phyloP scores from a whole-genome alignment of 2,797 vertebrate species.

The Neomorphus geoffroyi region DNA sequence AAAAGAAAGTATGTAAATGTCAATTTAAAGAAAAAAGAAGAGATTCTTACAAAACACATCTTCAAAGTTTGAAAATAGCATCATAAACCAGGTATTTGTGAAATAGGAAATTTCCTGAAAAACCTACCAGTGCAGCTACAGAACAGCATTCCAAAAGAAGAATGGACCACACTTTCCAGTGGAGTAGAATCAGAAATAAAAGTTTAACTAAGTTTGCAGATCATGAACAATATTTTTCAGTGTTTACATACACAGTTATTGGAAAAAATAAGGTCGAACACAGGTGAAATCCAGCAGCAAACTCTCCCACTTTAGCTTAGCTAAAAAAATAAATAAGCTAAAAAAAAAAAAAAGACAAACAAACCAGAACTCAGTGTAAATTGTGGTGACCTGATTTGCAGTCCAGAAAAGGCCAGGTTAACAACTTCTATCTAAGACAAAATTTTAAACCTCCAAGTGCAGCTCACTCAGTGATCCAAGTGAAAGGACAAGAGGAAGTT shows the following conservation, averaged over 20 bases:
- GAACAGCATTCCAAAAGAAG: neutral
- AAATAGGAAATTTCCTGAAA: neutral
- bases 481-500: neutral
- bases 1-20: neutral
- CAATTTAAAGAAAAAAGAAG: neutral
- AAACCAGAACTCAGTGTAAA: neutral
- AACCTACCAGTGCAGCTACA: neutral
- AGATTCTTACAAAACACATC: neutral
- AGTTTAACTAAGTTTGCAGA: neutral
- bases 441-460: neutral
- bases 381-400: neutral
- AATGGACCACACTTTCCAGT: neutral
- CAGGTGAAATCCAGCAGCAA: neutral
- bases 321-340: neutral
- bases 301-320: neutral
- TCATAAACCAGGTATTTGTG: neutral
- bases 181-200: neutral
- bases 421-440: neutral
- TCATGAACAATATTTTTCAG: neutral
- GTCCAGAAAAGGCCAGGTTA: neutral
- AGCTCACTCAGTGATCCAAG: neutral
- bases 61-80: neutral
- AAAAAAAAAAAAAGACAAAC: neutral
- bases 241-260: neutral
- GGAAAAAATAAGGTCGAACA: neutral